Conservation (phyloP, 2,888 invertebrate species). For the Cosmorhoe ocellata region DNA sequence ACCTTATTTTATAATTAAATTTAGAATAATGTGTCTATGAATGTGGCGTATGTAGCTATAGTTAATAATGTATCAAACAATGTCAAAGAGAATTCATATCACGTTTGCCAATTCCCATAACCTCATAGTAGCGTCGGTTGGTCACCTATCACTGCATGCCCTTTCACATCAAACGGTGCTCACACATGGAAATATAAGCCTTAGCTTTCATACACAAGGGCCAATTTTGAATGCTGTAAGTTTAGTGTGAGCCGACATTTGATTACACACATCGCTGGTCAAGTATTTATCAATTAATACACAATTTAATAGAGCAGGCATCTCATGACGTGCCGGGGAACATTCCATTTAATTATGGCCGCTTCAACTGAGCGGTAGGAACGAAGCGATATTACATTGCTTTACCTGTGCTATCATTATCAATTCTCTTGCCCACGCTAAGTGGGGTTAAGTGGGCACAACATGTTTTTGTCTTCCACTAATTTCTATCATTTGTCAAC, state of each 20-base stretch:
- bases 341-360: conserved; percentile 60
- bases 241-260: conserved; percentile 69
- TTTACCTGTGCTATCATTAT: no score
- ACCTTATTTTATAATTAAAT: no score
- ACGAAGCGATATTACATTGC: neutral
- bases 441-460: no score
- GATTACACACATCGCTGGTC: conserved; percentile 74
- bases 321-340: conserved; percentile 52
- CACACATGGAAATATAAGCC: conserved; percentile 27
- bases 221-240: conserved; percentile 15
- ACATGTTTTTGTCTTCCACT: no score
- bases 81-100: conserved; percentile 39
- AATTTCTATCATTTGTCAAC: no score
- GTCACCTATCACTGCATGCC: conserved; percentile 40
- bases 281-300: conserved; percentile 79
- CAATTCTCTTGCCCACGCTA: no score
- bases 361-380: conserved; percentile 3
- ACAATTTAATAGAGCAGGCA: conserved; percentile 72
- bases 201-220: neutral
- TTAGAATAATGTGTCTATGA: no score
- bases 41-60: no score
- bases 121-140: conserved; percentile 41
- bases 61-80: conserved; percentile 17
- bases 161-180: conserved; percentile 27
- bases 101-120: conserved; percentile 40